phyloP scores from a whole-genome alignment of 2,888 invertebrate genomes.

The Slavum lentiscoides region DNA sequence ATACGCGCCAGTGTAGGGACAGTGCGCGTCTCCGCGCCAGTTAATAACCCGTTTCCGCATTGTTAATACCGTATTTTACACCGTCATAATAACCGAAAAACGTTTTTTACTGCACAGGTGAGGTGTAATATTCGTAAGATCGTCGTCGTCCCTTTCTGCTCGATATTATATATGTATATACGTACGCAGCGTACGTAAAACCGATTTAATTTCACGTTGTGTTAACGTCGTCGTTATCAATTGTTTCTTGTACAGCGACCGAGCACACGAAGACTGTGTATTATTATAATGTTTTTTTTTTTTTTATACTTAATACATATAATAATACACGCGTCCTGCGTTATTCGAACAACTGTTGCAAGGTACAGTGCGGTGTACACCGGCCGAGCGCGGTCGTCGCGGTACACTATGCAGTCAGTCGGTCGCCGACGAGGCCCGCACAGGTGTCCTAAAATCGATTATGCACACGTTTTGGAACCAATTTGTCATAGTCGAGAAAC shows the following conservation, averaged over 20 bases:
- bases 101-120: too few relatives aligned
- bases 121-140: neutral
- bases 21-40: too few relatives aligned
- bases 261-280: neutral
- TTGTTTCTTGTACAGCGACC: neutral
- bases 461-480: conserved; percentile 43
- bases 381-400: neutral
- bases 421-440: conserved; percentile 22
- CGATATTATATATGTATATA: neutral
- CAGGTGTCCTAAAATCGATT: conserved; percentile 53
- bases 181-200: neutral
- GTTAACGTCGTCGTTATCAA: conserved; percentile 42
- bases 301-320: neutral
- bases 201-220: conserved; percentile 51
- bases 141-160: conserved; percentile 9
- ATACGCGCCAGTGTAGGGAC: too few relatives aligned
- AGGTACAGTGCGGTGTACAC: neutral
- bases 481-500: conserved; percentile 51
- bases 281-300: too few relatives aligned
- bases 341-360: conserved; percentile 2
- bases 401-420: neutral
- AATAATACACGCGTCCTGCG: neutral
- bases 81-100: too few relatives aligned
- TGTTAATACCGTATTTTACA: neutral
- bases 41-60: too few relatives aligned